Base-by-base conservation (phyloP, 2,888 invertebrate species). In the Itoplectis maculator region DNA sequence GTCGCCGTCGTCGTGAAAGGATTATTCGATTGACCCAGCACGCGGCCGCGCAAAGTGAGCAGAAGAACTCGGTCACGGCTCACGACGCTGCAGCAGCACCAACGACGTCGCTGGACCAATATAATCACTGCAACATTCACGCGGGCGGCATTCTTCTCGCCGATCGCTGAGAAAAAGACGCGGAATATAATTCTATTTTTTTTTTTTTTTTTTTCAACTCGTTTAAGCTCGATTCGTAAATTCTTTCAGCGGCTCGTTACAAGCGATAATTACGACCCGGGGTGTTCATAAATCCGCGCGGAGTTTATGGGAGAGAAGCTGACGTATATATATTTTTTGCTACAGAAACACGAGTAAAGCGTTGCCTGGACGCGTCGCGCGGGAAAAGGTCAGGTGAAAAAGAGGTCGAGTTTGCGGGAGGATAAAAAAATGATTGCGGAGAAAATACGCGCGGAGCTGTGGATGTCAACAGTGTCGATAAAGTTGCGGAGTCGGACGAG, bases 21-120 rank as follows among this genome's bases (percentile, higher is more conserved):
- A 81, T 77, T 77, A 73, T 81, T 73, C 68, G 81, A 81, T 81
- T 77, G 81, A 81, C 73, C 81, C 73, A 81, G 9, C 77, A 70
- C n/a, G n/a, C n/a, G n/a, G n/a, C n/a, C n/a, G n/a, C n/a, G 42
- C 51, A 42, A 18, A n/a, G 18, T 56, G 65, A 56, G 70, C 61
- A 72, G 77, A 77, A 73, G 68, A 81, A 81, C 81, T 81, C 81
- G 81, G 81, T 81, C 81, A 81, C 81, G 81, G 81, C 81, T 77
- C 66, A 61, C 68, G 49, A 35, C 35, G 65, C 66, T 20, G 37
- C 72, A 65, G 29, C 68, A 49, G 56, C 63, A 73, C 45, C 54
- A 45, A 29, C 29, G n/a, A n/a, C n/a, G n/a, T n/a, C 29, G 29
- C 56, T 68, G 29, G 68, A 59, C 74, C 15, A 68, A 74, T 61